Evolutionary conservation across 2,888 invertebrate genomes (phyloP), one percentile per base, ranked within the genome.

Genomic region (Perizoma flavofasciatum): DNA sequence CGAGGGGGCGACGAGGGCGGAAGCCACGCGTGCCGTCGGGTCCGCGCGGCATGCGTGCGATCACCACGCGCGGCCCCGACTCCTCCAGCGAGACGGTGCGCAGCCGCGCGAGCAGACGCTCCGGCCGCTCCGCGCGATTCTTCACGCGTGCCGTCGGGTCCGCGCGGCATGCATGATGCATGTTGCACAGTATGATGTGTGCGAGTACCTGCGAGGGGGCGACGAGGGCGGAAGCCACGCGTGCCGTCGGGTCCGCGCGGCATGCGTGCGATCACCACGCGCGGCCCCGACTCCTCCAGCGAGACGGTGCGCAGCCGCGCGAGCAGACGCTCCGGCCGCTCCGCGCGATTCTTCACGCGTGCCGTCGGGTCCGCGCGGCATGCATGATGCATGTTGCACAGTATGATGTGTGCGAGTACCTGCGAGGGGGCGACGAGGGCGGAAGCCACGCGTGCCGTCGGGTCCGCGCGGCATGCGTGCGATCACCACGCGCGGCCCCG

Each of bases 221-320:
- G 91, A 44, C 93, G 85, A 10, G 92, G 88, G 10, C 93, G 86
- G 88, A 96, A 98, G 65, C 96, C 97, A 71, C 95, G 95, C 51
- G 95, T 94, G 75, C 97, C 97, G 83, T 98, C 98, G 4, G 98
- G 98, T 10, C 98, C 98, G 79, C 95, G 96, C 44, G 98, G 98
- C 82, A 97, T 95, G 65, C 98, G 96, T 65, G 96, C 88, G 49
- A 97, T 94, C 46, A 96, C 94, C 62, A 98, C 93, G 79, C 96
- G 96, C 55, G 98, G 98, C 65, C 96, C 92, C 45, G 84, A 68
- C 72, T 97, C 97, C 81, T 98, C 98, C 76, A 96, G 82, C 54
- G 97, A 97, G 73, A 95, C 94, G 51, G 97, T 95, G 75, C 98
- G 96, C 71, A 98, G 93, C 70, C 98, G 96, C 82, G 96, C 97